phyloP scores from a whole-genome alignment of 2,888 invertebrate genomes.

The Arenicola marina region DNA sequence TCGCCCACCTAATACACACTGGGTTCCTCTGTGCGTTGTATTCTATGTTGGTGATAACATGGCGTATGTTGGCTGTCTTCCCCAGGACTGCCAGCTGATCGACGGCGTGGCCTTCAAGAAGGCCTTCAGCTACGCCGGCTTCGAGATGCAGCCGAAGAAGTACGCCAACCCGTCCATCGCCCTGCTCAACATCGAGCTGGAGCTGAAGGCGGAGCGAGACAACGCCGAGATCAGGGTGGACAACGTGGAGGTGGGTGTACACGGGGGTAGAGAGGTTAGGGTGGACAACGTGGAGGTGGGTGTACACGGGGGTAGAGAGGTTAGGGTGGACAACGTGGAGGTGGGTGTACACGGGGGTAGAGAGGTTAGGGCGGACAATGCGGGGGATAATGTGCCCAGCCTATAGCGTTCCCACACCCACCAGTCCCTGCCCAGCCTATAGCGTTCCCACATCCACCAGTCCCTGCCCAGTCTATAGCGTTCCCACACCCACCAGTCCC shows the following conservation, averaged over 20 bases:
- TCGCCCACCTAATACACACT: no score
- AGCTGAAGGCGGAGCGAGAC: slow-evolving; percentile 96
- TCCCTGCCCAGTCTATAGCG: no score
- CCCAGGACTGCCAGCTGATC: slow-evolving; percentile 83
- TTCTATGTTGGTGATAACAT: not conserved
- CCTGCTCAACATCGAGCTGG: slow-evolving; percentile 93
- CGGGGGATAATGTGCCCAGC: slow-evolving; percentile 66
- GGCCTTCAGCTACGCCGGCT: slow-evolving; percentile 99
- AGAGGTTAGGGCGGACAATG: slow-evolving; percentile 94
- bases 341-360: slow-evolving; percentile 59
- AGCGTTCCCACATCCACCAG: no score
- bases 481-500: no score
- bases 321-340: slow-evolving; percentile 88
- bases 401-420: no score
- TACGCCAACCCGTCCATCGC: slow-evolving; percentile 92
- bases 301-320: no score
- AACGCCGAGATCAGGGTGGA: slow-evolving; percentile 97
- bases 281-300: slow-evolving; percentile 81
- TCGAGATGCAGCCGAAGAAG: slow-evolving; percentile 98
- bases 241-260: slow-evolving; percentile 71
- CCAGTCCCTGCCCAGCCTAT: no score
- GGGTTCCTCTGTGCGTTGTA: no score
- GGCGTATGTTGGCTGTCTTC: not conserved
- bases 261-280: no score
- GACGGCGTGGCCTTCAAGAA: slow-evolving; percentile 98